phyloP scores from a whole-genome alignment of 2,113 vertebrate species.

The Pyrgilauda ruficollis region DNA sequence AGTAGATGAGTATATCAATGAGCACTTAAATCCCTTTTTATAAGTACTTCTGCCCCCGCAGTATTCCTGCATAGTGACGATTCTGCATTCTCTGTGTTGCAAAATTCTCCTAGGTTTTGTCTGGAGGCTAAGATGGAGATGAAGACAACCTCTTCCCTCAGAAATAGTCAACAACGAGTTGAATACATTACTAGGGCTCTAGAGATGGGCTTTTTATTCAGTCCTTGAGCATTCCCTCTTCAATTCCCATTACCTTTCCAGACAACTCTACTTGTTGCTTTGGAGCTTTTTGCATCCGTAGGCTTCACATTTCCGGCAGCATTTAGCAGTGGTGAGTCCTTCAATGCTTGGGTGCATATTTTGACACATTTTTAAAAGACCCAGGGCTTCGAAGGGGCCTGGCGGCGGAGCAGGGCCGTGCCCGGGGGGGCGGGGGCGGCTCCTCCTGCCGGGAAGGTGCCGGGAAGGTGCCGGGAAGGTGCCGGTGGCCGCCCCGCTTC shows the following conservation, averaged over 20 bases:
- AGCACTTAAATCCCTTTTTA: not conserved
- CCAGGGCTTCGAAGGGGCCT: fast-evolving
- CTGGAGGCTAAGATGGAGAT: not conserved
- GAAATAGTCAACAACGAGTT: not conserved
- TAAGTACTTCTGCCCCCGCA: not conserved
- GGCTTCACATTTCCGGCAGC: not conserved
- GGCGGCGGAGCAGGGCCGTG: not conserved
- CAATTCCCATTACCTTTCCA: not conserved
- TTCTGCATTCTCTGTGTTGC: not conserved
- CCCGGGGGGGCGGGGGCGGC: not conserved
- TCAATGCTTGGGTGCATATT: not conserved
- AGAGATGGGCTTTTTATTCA: not conserved
- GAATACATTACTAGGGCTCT: not conserved
- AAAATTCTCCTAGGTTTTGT: not conserved
- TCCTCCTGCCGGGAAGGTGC: not conserved
- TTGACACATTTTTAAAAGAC: no score
- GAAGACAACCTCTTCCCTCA: not conserved
- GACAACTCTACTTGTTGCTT: not conserved
- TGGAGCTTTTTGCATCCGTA: fast-evolving
- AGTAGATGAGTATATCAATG: not conserved
- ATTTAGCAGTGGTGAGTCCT: not conserved
- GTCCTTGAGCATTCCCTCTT: not conserved
- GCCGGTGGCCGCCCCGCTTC: not conserved
- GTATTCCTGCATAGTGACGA: not conserved
- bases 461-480: not conserved